Percentiles rank a stretch among this genome's conserved stretches.
These are phyloP conservation scores for Euproctis similis DNA, from an alignment of 2,888 invertebrate species.

Conservation along the genomic window DNA sequence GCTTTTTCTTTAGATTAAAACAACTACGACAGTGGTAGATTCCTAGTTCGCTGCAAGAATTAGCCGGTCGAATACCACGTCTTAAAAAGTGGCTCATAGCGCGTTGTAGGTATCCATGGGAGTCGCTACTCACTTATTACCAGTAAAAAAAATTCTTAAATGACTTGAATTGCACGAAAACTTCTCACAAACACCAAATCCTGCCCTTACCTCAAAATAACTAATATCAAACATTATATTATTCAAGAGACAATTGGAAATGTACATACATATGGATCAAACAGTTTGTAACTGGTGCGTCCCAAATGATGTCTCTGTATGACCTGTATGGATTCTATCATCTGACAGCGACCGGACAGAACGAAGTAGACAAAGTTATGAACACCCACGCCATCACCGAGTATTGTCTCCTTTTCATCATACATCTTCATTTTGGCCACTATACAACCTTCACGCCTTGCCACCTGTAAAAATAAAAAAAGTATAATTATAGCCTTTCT, in stretches of 20 bases:
- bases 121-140: no score
- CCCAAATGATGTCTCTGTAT: conserved; percentile 41
- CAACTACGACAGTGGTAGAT: no score
- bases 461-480: conserved; percentile 55
- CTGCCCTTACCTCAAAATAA: background rate
- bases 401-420: conserved; percentile 68
- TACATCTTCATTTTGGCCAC: conserved; percentile 77
- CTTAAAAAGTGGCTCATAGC: no score
- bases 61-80: no score
- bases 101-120: no score
- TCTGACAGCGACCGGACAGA: conserved; percentile 74
- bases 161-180: no score
- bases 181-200: no score
- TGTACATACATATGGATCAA: conserved; percentile 59
- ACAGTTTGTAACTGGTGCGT: conserved; percentile 56
- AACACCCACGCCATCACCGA: conserved; percentile 70
- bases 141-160: no score
- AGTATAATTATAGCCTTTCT: no score
- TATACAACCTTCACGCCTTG: conserved; percentile 79
- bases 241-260: background rate
- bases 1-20: no score
- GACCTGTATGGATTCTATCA: conserved; percentile 75
- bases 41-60: no score
- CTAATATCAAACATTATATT: background rate
- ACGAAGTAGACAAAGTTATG: conserved; percentile 73